phyloP scores from a whole-genome alignment of 2,113 vertebrate species.

The Deroptyus accipitrinus region DNA sequence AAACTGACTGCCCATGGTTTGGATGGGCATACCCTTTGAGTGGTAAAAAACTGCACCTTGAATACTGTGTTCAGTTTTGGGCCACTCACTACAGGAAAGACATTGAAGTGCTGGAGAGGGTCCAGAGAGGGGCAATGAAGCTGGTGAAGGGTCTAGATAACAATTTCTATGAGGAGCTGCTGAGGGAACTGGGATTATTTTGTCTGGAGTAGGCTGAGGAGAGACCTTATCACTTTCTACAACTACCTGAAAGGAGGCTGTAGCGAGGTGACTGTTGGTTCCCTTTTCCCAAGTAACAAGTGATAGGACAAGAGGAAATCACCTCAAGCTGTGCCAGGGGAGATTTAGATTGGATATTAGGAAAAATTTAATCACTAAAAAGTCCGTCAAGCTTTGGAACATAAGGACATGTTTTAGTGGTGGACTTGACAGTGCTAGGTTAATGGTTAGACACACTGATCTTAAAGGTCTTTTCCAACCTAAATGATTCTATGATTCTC shows the following conservation, averaged over 20 bases:
- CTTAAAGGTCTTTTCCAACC: neutral
- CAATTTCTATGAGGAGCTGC: neutral
- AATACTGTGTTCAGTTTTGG: neutral
- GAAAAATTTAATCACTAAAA: neutral
- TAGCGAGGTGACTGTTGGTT: rapidly evolving
- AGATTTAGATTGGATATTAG: neutral
- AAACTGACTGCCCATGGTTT: neutral
- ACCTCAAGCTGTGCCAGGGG: neutral
- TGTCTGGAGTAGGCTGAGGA: neutral
- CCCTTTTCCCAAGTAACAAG: neutral
- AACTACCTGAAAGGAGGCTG: neutral
- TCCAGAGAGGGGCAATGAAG: neutral
- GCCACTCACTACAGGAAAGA: neutral
- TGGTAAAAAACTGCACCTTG: neutral
- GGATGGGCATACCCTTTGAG: neutral
- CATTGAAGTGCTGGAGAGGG: neutral
- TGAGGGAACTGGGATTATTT: rapidly evolving
- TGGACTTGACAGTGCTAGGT: neutral
- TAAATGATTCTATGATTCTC: neutral
- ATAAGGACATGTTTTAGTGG: neutral
- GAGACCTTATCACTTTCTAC: neutral
- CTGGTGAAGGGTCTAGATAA: neutral
- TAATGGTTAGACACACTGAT: neutral
- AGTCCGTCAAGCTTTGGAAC: neutral
- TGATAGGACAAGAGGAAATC: neutral